Base-by-base conservation (phyloP, 1,140 invertebrate genomes). In the Mactra quadrangularis region DNA sequence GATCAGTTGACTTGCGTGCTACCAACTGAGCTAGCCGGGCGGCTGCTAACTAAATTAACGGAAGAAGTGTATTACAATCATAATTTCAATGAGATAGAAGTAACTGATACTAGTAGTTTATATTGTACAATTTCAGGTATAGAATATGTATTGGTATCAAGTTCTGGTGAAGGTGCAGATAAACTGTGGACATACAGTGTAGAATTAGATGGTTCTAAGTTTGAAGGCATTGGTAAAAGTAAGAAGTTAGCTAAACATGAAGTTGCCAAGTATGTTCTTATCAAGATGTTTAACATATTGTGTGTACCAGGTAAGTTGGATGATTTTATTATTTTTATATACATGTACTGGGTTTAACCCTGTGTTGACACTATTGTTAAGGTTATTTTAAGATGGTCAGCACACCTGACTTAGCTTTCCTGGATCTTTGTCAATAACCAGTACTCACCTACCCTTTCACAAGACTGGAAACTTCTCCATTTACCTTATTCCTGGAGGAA, bases 231-330 rank as follows among this genome's bases (percentile, higher is more conserved):
- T 95, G 96, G 96, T n/a, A 96, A 96, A 0, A 98, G 96, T 87
- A 98, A 98, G 91, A 97, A 97, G 91, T 89, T 96, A 62, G 97
- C 97, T 0, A 98, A 97, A 93, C 94, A 96, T 81, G 96, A 96
- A 0, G 97, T 97, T 0, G 97, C 97, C 0, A 95, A 96, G 84
- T 94, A 95, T 0, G 97, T 97, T 0, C 90, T 98, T 9, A 95
- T 95, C 3, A 96, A 96, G 83, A 86, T 97, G 3, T 95, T 92
- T 86, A 92, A 92, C 59, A 90, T 89, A 59, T 64, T 85, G 0
- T 77, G 84, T 83, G 81, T 77, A 25, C 85, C 90, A 86, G 85
- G 88, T 89, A 72, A 83, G 85, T 77, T 53, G 15, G 50, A 33
- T 2, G 29, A 3, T 19, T 53, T 13, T 60, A 72, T 29, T 22